Conservation (phyloP, 2,113 vertebrate species). For the Istiophorus platypterus region DNA sequence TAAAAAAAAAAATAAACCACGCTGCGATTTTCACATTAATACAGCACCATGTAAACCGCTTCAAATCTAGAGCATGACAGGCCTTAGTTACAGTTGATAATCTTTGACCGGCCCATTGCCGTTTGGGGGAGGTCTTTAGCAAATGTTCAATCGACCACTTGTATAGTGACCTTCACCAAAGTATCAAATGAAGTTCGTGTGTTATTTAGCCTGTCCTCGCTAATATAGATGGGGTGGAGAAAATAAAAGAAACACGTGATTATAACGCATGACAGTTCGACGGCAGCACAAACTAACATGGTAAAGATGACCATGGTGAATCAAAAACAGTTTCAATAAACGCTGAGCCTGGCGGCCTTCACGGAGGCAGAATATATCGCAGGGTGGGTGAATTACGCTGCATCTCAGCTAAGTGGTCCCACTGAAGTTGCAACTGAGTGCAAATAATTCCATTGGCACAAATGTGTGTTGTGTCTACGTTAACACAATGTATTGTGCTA, state of each 20-base stretch:
- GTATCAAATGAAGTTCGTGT: not conserved
- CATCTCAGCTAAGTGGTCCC: not conserved
- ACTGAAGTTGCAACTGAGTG: not conserved
- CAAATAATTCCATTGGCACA: not conserved
- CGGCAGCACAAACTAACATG: not conserved
- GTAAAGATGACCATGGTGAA: not conserved
- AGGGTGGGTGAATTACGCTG: not conserved
- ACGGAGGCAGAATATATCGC: not conserved
- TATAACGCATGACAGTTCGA: not conserved
- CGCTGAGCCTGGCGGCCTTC: not conserved
- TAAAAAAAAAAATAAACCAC: not conserved
- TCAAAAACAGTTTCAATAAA: not conserved
- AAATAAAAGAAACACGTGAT: not conserved
- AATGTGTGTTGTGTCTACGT: not conserved
- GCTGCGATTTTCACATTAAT: not conserved
- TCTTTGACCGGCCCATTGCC: not conserved
- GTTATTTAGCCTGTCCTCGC: not conserved
- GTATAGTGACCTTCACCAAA: not conserved
- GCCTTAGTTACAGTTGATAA: not conserved
- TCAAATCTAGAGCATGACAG: not conserved
- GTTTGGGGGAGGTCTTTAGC: not conserved
- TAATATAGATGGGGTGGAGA: not conserved
- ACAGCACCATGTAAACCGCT: not conserved
- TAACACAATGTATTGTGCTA: not conserved
- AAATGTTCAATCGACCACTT: not conserved